phyloP scores from a whole-genome alignment of 2,113 vertebrate genomes.

The Acinonyx jubatus region DNA sequence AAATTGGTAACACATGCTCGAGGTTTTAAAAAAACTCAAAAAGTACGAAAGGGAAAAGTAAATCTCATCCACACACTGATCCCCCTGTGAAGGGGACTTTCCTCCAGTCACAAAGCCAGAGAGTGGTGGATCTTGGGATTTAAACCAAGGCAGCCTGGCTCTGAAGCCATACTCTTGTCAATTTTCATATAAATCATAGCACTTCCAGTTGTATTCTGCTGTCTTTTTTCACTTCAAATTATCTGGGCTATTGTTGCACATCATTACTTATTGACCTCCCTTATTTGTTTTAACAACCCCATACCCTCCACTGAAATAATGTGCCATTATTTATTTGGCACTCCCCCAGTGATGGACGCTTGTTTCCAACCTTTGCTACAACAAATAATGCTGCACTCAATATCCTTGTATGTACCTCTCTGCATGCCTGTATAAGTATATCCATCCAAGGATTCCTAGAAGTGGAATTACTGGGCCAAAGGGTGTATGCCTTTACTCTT shows the following conservation, averaged over 20 bases:
- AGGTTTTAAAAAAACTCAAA: not conserved
- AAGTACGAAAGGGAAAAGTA: not conserved
- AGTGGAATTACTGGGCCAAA: not conserved
- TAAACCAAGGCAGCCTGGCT: not conserved
- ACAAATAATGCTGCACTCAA: not conserved
- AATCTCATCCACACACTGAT: not conserved
- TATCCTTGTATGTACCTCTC: not conserved
- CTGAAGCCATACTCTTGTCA: not conserved
- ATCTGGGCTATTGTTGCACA: not conserved
- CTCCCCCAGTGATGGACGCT: not conserved
- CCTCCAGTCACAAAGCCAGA: not conserved
- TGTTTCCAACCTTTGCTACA: not conserved
- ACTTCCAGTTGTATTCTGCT: not conserved
- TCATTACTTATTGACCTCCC: not conserved
- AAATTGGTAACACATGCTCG: not conserved
- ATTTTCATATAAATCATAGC: not conserved
- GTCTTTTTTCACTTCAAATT: not conserved
- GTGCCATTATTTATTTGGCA: not conserved
- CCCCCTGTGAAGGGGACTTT: not conserved
- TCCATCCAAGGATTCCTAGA: not conserved
- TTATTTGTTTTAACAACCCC: not conserved
- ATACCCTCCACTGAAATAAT: not conserved
- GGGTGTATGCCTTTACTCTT: not conserved
- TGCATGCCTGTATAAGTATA: rapidly evolving
- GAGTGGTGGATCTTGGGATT: not conserved